These are phyloP conservation scores for Venusia cambrica DNA, from an alignment of 2,888 invertebrate genomes.

Conservation along the genomic window DNA sequence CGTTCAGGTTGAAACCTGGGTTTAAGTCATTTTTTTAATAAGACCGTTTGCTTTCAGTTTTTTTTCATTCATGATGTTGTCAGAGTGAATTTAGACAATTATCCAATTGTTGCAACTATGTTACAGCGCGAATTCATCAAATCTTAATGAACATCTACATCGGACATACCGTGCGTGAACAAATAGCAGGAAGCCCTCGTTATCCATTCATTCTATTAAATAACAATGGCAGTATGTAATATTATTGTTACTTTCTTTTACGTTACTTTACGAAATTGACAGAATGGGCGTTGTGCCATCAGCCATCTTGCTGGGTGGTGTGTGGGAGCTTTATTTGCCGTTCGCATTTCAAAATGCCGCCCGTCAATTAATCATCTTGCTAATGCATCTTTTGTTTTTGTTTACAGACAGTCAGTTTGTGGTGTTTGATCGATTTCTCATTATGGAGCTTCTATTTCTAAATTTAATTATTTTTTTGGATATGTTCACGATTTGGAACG, in stretches of 20 bases:
- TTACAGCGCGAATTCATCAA: slow-evolving; percentile 12
- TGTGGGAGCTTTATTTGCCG: slow-evolving; percentile 16
- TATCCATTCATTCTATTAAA: slow-evolving; percentile 27
- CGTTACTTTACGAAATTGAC: slow-evolving; percentile 26
- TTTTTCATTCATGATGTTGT: no score
- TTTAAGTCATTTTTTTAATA: no score
- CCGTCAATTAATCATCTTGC: slow-evolving; percentile 56
- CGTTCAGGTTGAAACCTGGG: no score
- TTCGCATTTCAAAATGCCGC: slow-evolving; percentile 34
- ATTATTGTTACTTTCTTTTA: slow-evolving; percentile 34
- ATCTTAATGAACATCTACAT: slow-evolving; percentile 30
- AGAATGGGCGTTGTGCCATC: slow-evolving; percentile 10
- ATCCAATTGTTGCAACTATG: no score
- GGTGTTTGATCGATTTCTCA: slow-evolving; percentile 22
- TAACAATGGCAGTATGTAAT: slow-evolving; percentile 33
- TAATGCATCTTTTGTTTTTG: slow-evolving; percentile 68
- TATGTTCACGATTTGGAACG: no score
- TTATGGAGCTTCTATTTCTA: slow-evolving; percentile 16
- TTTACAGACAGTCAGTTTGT: slow-evolving; percentile 54
- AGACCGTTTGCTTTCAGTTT: no score
- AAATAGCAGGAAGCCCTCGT: slow-evolving; percentile 27
- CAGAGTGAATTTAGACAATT: no score
- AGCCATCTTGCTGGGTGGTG: slow-evolving; percentile 9
- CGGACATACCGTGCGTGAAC: slow-evolving; percentile 19
- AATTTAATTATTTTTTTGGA: no score